Evolutionary conservation across 1,140 invertebrate genomes (phyloP), one percentile per base, ranked within the genome.

Genomic region (Pectinophora gossypiella): DNA sequence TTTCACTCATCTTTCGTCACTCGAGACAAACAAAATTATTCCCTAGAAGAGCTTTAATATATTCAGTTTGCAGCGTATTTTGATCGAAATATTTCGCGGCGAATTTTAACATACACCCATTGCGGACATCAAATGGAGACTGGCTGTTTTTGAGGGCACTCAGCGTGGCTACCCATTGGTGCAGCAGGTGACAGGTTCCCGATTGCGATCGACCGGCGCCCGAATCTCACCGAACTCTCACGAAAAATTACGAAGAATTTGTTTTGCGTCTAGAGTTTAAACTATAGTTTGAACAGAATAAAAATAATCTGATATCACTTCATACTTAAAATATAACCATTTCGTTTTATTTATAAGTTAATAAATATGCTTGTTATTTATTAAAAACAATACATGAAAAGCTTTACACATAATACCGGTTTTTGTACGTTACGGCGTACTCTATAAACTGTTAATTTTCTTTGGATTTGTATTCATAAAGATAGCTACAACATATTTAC

Each of bases 11-110:
- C 44, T 65, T 60, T 53, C 47, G 54, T 51, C n/a, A 48, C 42
- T 45, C 21, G 16, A 43, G 23, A 16, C 38, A 15, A 51, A 48
- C 38, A 47, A 45, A 45, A 44, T 57, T 51, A 20, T 15, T 19
- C 40, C 40, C 43, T 47, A 40, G 36, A 23, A n/a, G 56, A 56
- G 61, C 71, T 67, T 56, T 61, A 62, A 55, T 48, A 50, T 61
- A 57, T 49, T 43, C 48, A 56, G 49, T 51, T 22, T 48, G 19
- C 40, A 20, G 58, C 61, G 63, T 62, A 48, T 68, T 66, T 66
- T 48, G 55, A 58, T 59, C 52, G 48, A 59, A 56, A 48, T 64
- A 61, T 40, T n/a, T 42, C 56, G 49, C 48, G 44, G 22, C 43
- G 44, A 27, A 49, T 36, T 16, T 27, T n/a, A 13, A 68, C 69